Percentiles rank a stretch among this genome's conserved stretches.
Conservation (phyloP, 1,140 invertebrate genomes). For the Piezodorus guildinii region DNA sequence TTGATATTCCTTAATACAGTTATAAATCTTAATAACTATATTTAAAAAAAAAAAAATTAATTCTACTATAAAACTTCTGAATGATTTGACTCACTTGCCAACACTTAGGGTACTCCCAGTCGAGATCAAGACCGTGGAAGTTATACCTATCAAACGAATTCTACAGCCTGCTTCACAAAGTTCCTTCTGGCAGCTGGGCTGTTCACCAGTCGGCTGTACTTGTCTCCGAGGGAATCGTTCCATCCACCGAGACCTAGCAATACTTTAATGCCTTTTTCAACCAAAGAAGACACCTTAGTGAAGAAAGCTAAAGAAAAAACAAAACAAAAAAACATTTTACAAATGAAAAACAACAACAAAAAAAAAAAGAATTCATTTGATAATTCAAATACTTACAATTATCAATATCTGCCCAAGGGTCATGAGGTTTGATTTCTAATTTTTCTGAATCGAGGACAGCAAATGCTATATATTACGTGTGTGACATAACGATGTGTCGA, state of each 20-base stretch:
- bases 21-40: too few relatives aligned
- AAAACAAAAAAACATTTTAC: too few relatives aligned
- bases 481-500: slow-evolving; percentile 77
- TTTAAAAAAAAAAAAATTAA: too few relatives aligned
- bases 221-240: slow-evolving; percentile 78
- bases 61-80: too few relatives aligned
- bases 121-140: slow-evolving; percentile 76
- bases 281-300: slow-evolving; percentile 62
- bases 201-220: slow-evolving; percentile 72
- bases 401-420: slow-evolving; percentile 80
- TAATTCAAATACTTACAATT: slow-evolving; percentile 47
- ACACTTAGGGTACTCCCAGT: slow-evolving; percentile 87
- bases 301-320: slow-evolving; percentile 54
- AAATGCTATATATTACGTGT: slow-evolving; percentile 85
- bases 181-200: slow-evolving; percentile 51
- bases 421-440: slow-evolving; percentile 66
- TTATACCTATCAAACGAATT: slow-evolving; percentile 71
- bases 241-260: slow-evolving; percentile 75
- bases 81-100: slow-evolving; percentile 54
- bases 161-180: slow-evolving; percentile 60
- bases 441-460: slow-evolving; percentile 70
- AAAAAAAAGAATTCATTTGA: too few relatives aligned
- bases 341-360: too few relatives aligned
- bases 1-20: too few relatives aligned
- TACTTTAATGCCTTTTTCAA: slow-evolving; percentile 69